Conservation (phyloP, 2,113 vertebrate species). For the Vidua macroura region DNA sequence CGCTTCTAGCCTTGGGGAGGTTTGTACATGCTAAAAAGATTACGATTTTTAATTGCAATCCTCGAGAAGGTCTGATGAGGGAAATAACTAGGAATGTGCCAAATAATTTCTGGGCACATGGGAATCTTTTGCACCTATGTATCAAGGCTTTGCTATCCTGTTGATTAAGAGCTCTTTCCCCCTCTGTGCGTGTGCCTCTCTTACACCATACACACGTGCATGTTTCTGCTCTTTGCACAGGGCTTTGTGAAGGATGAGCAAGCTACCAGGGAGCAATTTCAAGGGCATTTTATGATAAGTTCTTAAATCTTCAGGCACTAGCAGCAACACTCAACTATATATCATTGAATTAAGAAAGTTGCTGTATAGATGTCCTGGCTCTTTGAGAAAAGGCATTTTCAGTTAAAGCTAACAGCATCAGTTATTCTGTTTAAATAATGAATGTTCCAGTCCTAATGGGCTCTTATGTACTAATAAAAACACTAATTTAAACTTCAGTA, state of each 20-base stretch:
- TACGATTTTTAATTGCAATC: slow-evolving; percentile 71
- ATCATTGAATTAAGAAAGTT: slow-evolving; percentile 61
- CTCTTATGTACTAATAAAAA: slow-evolving; percentile 33
- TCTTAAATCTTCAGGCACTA: slow-evolving; percentile 64
- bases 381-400: slow-evolving; percentile 48
- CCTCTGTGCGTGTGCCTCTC: not conserved
- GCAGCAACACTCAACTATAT: not conserved
- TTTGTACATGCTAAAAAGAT: slow-evolving; percentile 71
- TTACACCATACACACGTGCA: not conserved
- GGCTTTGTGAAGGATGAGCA: slow-evolving; percentile 41
- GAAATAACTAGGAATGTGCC: slow-evolving; percentile 52
- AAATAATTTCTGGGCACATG: slow-evolving; percentile 55
- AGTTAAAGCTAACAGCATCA: slow-evolving; percentile 28
- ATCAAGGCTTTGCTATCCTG: slow-evolving; percentile 30
- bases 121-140: slow-evolving; percentile 55
- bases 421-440: slow-evolving; percentile 32
- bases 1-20: slow-evolving; percentile 60
- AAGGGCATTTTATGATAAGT: slow-evolving; percentile 53
- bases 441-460: slow-evolving; percentile 13
- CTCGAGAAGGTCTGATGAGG: slow-evolving; percentile 56
- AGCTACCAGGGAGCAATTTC: slow-evolving; percentile 52
- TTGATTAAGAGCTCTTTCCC: slow-evolving; percentile 57
- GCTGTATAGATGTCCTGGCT: slow-evolving; percentile 5
- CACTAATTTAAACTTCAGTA: slow-evolving; percentile 4
- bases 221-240: slow-evolving; percentile 17